Evolutionary conservation across 2,888 invertebrate genomes (phyloP), one percentile per base, ranked within the genome.

Genomic region (Drosophila greeni): DNA sequence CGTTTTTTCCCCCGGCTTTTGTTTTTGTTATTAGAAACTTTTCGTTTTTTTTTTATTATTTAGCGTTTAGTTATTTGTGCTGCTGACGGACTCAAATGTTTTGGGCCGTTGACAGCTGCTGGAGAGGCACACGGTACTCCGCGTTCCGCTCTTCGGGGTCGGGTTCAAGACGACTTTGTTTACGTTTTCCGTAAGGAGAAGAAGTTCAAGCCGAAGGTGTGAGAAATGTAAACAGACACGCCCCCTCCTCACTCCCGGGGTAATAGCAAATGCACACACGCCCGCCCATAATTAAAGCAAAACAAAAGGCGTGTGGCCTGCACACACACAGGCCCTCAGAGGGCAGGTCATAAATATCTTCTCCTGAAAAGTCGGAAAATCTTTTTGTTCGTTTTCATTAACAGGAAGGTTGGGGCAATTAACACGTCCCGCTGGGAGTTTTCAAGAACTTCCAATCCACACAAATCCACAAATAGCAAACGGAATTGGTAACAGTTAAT

Each of bases 261-360:
- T 45, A 45, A 45, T 45, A 45, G 29, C 45, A 62, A 36, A 29
- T 39, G 29, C 29, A 12, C 70, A 61, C 66, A 45, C 45, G 43
- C 70, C 51, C 67, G 62, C 49, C 48, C 75, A 81, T 81, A 79
- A 83, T 83, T 78, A 72, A 79, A 81, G 72, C 75, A 73, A 83
- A 83, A 81, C 81, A 79, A 64, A 53, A 40, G 42, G 20, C 47
- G 62, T 36, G 39, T 45, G 49, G 36, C 40, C 43, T 29, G 40
- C 40, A 39, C 23, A 31, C 53, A 26, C n/a, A 23, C 45, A 20
- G 37, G 12, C 12, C 31, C 31, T 16, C 14, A 45, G 39, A 45
- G 42, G 69, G 68, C 68, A 67, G 68, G 68, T 59, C 66, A 40
- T 68, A 67, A 53, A 70, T 65, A 58, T 48, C 60, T 33, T 26